A percentile compares a stretch with the other conserved stretches of the same genome.
phyloP scores from a whole-genome alignment of 2,113 vertebrate species.

The Semnornis frantzii region DNA sequence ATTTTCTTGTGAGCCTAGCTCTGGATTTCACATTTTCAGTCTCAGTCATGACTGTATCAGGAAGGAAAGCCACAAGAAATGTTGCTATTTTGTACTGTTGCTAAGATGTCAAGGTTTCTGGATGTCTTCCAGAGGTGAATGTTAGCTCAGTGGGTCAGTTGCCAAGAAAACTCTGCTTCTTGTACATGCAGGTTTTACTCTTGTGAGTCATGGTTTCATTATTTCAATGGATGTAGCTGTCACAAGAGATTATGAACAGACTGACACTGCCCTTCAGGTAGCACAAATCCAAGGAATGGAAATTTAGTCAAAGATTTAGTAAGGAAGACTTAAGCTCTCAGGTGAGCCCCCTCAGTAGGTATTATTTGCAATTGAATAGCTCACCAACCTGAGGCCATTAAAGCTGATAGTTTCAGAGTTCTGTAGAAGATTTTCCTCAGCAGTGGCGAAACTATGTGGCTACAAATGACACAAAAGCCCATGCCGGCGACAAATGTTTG shows the following conservation, averaged over 20 bases:
- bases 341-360: background rate
- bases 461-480: background rate
- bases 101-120: background rate
- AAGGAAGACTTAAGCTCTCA: background rate
- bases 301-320: background rate
- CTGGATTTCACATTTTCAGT: background rate
- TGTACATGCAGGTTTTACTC: background rate
- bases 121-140: background rate
- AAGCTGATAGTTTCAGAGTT: background rate
- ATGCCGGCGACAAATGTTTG: background rate
- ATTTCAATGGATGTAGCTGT: background rate
- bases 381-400: background rate
- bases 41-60: background rate
- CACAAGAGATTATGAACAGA: background rate
- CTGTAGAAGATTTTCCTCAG: background rate
- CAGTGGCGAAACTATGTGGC: background rate
- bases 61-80: background rate
- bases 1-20: background rate
- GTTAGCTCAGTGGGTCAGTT: background rate
- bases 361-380: background rate
- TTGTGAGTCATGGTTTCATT: background rate
- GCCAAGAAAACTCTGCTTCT: slow-evolving; percentile 19
- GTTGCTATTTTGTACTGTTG: background rate
- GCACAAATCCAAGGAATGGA: background rate
- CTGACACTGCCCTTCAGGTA: background rate